Conservation (phyloP, 2,888 invertebrate genomes). For the Gnatocerus cornutus region DNA sequence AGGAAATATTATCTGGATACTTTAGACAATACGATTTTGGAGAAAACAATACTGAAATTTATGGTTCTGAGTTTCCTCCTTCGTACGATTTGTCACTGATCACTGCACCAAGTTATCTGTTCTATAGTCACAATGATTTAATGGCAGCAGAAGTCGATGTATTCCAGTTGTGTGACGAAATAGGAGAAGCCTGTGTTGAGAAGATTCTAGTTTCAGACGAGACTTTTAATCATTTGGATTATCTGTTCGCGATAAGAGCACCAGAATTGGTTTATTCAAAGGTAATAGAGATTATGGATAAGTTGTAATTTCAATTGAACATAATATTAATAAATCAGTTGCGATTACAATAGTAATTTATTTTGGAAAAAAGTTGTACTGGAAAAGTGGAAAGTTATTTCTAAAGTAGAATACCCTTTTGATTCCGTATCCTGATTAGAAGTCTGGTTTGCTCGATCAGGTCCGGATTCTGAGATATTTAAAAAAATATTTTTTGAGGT, state of each 20-base stretch:
- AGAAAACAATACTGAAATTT: constrained; percentile 59
- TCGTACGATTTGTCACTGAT: too few relatives aligned
- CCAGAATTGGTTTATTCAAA: constrained; percentile 61
- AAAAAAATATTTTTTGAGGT: too few relatives aligned
- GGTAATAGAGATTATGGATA: too few relatives aligned
- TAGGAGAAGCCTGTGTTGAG: constrained; percentile 57
- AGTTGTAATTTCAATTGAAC: too few relatives aligned
- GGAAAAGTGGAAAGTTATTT: too few relatives aligned
- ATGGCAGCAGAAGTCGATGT: constrained; percentile 68
- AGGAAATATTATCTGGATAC: constrained; percentile 50
- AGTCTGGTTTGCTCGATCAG: too few relatives aligned
- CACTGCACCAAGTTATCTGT: constrained; percentile 70
- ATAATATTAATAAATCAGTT: too few relatives aligned
- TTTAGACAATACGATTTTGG: constrained; percentile 76
- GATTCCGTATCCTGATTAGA: too few relatives aligned
- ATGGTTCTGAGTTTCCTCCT: constrained; percentile 68
- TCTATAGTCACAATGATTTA: constrained; percentile 73
- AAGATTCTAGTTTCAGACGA: constrained; percentile 61
- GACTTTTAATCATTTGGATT: constrained; percentile 67
- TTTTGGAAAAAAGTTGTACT: too few relatives aligned
- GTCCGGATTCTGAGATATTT: too few relatives aligned
- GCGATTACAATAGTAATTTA: too few relatives aligned
- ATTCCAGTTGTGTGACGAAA: constrained; percentile 61
- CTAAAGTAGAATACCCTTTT: too few relatives aligned
- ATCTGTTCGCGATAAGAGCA: constrained; percentile 64